These are phyloP conservation scores for Larimichthys crocea DNA, from an alignment of 2,113 vertebrate species.

Conservation along the genomic window DNA sequence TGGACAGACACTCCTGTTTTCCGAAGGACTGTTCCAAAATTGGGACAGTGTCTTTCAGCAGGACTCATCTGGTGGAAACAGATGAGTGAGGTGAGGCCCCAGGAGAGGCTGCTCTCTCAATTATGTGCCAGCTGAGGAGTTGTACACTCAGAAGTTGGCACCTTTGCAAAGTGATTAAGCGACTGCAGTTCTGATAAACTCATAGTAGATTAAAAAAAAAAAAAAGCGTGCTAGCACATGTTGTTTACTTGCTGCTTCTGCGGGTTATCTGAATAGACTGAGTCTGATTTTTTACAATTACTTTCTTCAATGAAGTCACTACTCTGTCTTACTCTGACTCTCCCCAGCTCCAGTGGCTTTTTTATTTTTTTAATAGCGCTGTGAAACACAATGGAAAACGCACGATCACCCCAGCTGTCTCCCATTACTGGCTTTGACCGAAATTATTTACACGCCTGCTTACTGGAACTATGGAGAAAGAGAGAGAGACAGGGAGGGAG, in stretches of 20 bases:
- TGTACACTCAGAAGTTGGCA: constrained; percentile 11
- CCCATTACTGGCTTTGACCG: constrained; percentile 78
- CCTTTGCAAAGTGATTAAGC: constrained; percentile 13
- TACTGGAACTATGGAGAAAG: constrained; percentile 74
- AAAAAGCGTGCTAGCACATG: neutral
- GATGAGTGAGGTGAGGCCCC: constrained; percentile 60
- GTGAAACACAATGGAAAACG: constrained; percentile 84
- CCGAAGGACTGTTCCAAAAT: constrained; percentile 55
- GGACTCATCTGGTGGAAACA: constrained; percentile 58
- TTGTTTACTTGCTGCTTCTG: constrained; percentile 4
- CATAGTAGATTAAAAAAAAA: neutral
- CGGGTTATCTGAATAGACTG: constrained; percentile 24
- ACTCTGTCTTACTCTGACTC: constrained; percentile 53
- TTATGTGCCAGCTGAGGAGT: neutral
- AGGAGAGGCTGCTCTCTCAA: constrained; percentile 24
- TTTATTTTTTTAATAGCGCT: constrained; percentile 24
- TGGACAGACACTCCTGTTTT: constrained; percentile 58
- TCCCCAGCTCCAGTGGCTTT: constrained; percentile 36
- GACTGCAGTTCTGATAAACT: constrained; percentile 16
- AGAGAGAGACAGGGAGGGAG: neutral
- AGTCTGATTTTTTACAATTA: constrained; percentile 39
- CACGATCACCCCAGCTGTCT: constrained; percentile 81
- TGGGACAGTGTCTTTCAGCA: constrained; percentile 59
- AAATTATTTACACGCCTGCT: constrained; percentile 80
- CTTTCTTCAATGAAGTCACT: constrained; percentile 73